phyloP scores from a whole-genome alignment of 2,888 invertebrate species.

The Drosophila setosimentum region DNA sequence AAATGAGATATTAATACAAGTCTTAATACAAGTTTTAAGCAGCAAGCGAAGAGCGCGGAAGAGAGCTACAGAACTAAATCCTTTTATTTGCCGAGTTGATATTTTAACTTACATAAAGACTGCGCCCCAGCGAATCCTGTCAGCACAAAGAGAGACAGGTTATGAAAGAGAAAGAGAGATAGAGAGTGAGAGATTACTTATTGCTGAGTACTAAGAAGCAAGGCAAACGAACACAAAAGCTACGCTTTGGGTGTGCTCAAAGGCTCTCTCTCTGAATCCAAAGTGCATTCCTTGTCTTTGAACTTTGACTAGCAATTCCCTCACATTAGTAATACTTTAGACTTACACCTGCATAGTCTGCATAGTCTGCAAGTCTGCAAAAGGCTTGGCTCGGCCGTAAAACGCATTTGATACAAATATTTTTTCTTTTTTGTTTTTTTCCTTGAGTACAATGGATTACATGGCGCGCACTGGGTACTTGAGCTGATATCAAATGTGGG shows the following conservation, averaged over 20 bases:
- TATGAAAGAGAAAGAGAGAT: conserved; percentile 34
- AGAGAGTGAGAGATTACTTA: conserved; percentile 30
- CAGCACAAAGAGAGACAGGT: conserved; percentile 38
- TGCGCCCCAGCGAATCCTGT: conserved; percentile 41
- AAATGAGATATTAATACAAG: not conserved
- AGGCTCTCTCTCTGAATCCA: conserved; percentile 1
- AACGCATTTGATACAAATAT: conserved; percentile 48
- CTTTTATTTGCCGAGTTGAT: not conserved
- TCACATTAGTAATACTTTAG: conserved; percentile 20
- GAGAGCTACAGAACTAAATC: not conserved
- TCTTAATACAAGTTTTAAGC: not conserved
- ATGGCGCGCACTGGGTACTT: conserved; percentile 11
- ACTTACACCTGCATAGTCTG: conserved; percentile 50
- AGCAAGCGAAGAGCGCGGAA: not conserved
- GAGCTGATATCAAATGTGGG: conserved; percentile 56
- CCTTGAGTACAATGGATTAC: conserved; percentile 34
- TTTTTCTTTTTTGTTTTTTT: too few species aligned
- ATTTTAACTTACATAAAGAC: conserved; percentile 34
- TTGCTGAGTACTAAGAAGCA: conserved; percentile 5
- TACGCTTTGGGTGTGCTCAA: conserved; percentile 7
- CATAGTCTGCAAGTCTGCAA: not conserved
- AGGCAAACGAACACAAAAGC: conserved; percentile 1
- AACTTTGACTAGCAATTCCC: conserved; percentile 39
- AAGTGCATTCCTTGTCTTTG: conserved; percentile 20
- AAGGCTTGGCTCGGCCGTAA: conserved; percentile 42